Conservation (phyloP, 2,797 vertebrate species). For the Gymnoscopelus microlampas region DNA sequence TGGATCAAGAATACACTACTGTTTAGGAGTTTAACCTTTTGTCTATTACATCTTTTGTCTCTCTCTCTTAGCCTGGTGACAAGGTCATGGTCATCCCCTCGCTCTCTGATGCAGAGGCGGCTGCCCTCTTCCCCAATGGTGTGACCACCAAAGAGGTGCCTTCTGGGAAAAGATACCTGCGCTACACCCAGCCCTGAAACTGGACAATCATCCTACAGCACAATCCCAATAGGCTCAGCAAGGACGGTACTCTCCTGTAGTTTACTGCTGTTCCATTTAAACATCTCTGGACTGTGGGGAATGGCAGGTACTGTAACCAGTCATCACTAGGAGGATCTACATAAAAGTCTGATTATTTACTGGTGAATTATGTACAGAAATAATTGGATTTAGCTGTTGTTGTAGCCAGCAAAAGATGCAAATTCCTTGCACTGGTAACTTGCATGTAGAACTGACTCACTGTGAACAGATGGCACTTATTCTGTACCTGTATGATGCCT, state of each 20-base stretch:
- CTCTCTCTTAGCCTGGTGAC: conserved; percentile 75
- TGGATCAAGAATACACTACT: no score
- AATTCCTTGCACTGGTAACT: no score
- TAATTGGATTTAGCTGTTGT: no score
- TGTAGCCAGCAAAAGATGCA: no score
- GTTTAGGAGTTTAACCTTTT: no score
- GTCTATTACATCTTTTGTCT: background rate
- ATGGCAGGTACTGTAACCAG: no score
- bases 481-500: no score
- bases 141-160: conserved; percentile 91
- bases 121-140: conserved; percentile 88
- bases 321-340: no score
- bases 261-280: background rate
- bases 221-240: background rate
- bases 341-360: no score
- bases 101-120: conserved; percentile 89
- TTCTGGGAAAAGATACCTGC: conserved; percentile 94
- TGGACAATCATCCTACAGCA: conserved; percentile 3
- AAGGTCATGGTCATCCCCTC: conserved; percentile 94
- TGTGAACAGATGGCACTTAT: no score
- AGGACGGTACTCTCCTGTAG: background rate
- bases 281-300: background rate
- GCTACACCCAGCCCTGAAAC: conserved; percentile 87
- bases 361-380: no score
- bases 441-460: no score